A percentile compares a stretch with the other conserved stretches of the same genome.
Evolutionary conservation across 1,140 invertebrate species (phyloP).

Genomic region (Scaptomyza graminum): DNA sequence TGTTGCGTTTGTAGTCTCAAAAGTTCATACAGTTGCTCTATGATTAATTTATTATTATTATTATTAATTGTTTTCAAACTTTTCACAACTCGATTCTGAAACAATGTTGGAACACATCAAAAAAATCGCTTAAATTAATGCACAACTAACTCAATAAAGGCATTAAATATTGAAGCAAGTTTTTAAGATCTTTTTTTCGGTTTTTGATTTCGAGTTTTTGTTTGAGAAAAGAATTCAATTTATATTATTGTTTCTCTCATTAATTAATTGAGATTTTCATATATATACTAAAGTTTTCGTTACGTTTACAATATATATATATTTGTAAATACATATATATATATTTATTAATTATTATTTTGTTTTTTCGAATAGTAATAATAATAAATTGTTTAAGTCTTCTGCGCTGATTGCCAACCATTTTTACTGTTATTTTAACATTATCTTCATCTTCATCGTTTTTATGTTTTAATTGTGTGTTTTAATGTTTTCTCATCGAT

Average conservation of each 20-base stretch:
- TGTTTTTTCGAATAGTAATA: conserved; percentile 46
- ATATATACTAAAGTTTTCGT: conserved; percentile 44
- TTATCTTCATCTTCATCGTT: conserved; percentile 4
- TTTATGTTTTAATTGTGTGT: conserved; percentile 26
- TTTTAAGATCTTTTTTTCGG: conserved; percentile 21
- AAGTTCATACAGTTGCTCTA: conserved; percentile 61
- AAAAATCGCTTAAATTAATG: conserved; percentile 23
- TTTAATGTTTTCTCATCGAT: conserved; percentile 2
- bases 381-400: conserved; percentile 76
- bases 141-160: conserved; percentile 17
- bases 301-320: conserved; percentile 13
- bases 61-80: conserved; percentile 10
- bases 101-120: conserved; percentile 36
- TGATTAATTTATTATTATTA: conserved; percentile 17
- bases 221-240: conserved; percentile 3
- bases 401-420: conserved; percentile 82
- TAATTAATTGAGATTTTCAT: conserved; percentile 50
- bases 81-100: conserved; percentile 21
- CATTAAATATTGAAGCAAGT: conserved; percentile 28
- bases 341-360: conserved; percentile 10
- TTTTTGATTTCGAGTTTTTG: conserved; percentile 27
- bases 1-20: conserved; percentile 82
- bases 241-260: conserved; percentile 9
- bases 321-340: conserved; percentile 25
- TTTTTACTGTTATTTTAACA: conserved; percentile 29